These are phyloP conservation scores for Acromyrmex heyeri DNA, from an alignment of 1,140 invertebrate genomes.

Conservation along the genomic window DNA sequence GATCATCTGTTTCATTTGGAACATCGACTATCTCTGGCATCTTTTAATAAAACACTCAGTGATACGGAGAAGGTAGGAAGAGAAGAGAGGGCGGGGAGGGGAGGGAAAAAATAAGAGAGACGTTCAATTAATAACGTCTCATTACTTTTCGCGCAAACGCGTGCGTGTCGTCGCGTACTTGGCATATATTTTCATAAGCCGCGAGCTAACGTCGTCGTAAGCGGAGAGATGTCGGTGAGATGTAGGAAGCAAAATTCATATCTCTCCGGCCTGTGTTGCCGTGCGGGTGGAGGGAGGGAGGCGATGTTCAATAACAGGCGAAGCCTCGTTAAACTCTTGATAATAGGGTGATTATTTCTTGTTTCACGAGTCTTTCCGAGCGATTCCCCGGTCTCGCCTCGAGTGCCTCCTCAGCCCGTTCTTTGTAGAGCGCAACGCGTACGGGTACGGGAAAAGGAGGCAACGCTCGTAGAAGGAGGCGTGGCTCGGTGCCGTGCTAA, in stretches of 20 bases:
- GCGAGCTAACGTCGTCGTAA: slow-evolving; percentile 7
- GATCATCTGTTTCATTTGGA: too few relatives aligned
- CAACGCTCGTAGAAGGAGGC: slow-evolving; percentile 72
- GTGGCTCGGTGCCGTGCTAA: slow-evolving; percentile 80
- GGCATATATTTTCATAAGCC: slow-evolving; percentile 15
- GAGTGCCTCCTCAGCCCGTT: slow-evolving; percentile 65
- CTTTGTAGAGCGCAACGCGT: slow-evolving; percentile 60
- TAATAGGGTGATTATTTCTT: slow-evolving; percentile 81
- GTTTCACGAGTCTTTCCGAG: slow-evolving; percentile 65
- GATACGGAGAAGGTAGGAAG: background rate
- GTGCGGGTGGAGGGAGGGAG: slow-evolving; percentile 43
- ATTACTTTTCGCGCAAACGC: background rate
- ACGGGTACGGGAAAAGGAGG: slow-evolving; percentile 65
- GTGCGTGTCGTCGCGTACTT: background rate
- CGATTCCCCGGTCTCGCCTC: slow-evolving; percentile 64
- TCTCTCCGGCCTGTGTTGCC: background rate
- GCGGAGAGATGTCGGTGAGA: slow-evolving; percentile 16
- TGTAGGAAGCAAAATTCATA: slow-evolving; percentile 41
- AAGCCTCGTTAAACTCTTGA: slow-evolving; percentile 77
- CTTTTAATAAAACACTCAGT: too few relatives aligned
- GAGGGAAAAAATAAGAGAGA: background rate
- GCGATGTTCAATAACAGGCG: slow-evolving; percentile 76
- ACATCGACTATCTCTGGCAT: too few relatives aligned
- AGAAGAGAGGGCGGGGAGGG: background rate
- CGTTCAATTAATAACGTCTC: slow-evolving; percentile 25